A percentile compares a stretch with the other conserved stretches of the same genome.
Conservation (phyloP, 30 jellyfish, hydroid and myxozoan genomes). For the Cassiopea xamachana region DNA sequence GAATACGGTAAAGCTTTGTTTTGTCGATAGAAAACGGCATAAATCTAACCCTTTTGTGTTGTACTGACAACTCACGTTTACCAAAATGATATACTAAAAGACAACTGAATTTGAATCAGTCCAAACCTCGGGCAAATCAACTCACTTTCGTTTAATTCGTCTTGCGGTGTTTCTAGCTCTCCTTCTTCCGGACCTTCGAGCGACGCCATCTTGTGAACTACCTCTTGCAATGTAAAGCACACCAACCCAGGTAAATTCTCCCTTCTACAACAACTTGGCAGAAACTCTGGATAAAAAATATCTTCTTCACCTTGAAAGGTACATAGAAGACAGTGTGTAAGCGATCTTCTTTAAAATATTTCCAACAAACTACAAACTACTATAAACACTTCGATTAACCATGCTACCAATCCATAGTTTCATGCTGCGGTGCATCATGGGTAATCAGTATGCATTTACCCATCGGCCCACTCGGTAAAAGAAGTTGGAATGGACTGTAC, state of each 20-base stretch:
- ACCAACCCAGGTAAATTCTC: neutral
- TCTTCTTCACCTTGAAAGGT: neutral
- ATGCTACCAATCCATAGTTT: neutral
- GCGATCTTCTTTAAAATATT: neutral
- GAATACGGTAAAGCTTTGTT: neutral
- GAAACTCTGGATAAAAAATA: neutral
- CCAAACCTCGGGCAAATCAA: conserved; percentile 54
- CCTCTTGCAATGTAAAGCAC: neutral
- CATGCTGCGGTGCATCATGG: neutral
- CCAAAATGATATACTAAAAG: conserved; percentile 23
- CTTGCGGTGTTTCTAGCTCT: conserved; percentile 75
- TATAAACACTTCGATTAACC: neutral
- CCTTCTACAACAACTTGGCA: neutral
- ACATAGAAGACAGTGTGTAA: neutral
- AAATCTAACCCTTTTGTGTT: neutral
- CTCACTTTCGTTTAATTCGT: conserved; percentile 77
- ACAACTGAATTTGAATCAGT: conserved; percentile 53
- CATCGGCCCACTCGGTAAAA: too few species aligned
- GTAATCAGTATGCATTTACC: neutral
- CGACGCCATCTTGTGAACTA: conserved; percentile 49
- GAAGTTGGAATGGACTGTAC: too few species aligned
- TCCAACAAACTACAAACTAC: neutral
- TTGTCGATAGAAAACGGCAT: neutral
- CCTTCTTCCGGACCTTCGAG: conserved; percentile 81
- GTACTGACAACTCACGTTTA: conserved; percentile 1